Base-by-base conservation (phyloP, 2,113 vertebrate species). In the Oryzias celebensis region DNA sequence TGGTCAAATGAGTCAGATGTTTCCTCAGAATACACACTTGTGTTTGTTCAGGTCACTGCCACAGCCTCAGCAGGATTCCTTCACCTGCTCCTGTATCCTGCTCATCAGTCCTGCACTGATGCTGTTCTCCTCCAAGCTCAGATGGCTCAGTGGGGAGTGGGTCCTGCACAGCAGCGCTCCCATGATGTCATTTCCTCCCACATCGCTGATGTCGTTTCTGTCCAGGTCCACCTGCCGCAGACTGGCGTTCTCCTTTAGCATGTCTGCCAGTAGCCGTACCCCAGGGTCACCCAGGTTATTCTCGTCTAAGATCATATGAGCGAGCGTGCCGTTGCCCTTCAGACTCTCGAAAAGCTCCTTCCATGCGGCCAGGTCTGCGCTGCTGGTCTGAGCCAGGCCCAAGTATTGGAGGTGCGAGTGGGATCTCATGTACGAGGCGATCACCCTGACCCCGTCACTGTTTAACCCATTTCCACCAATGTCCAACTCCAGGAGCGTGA, bases 231-330 rank as follows among this genome's bases (percentile, higher is more conserved):
- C 82, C 75, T 82, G 83, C 49, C 13, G 61, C 52, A 94, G 62
- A 17, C 81, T 69, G 18, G 10, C 5, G 65, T 90, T 93, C 5
- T 75, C 86, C 44, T 53, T 80, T 56, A 94, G 84, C 51, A 63
- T 67, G 45, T 91, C 85, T 0, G 91, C 88, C 62, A 93, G 85
- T 47, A 92, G 80, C 68, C 88, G 77, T 28, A 89, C 87, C 16
- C 91, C 92, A 0, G 83, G 81, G 71, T 93, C 91, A 4, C 91
- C 90, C 49, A 93, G 62, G 48, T 81, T 72, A 68, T 85, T 92
- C 74, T 93, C 91, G 14, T 93, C 93, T n/a, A 93, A 82, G 57
- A 92, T 87, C 51, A 94, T 82, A 41, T 89, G 90, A 43, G 51
- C 65, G 26, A 93, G 72, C 0, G 75, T 75, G 54, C 15, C 12